Percentiles rank a stretch among this genome's conserved stretches.
These are phyloP conservation scores for Salvelinus namaycush DNA, from an alignment of 2,113 vertebrate species.

Conservation along the genomic window DNA sequence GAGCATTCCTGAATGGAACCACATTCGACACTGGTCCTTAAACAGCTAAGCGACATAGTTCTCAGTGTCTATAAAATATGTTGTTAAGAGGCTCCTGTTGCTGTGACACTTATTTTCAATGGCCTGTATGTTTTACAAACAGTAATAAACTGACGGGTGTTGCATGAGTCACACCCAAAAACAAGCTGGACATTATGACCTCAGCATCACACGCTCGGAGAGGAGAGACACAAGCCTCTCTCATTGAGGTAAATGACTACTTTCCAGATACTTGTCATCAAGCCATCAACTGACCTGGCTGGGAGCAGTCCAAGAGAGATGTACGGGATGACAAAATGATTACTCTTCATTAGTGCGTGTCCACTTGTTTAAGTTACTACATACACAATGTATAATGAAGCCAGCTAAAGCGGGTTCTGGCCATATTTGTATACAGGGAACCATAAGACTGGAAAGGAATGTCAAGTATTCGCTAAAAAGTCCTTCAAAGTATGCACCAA, in stretches of 20 bases:
- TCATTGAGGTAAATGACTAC: conserved; percentile 27
- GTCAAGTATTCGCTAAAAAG: conserved; percentile 53
- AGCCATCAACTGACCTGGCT: conserved; percentile 21
- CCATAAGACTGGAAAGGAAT: conserved; percentile 53
- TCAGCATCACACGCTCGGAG: conserved; percentile 56
- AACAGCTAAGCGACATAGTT: conserved; percentile 15
- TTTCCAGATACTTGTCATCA: conserved; percentile 22
- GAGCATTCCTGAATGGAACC: conserved; percentile 17
- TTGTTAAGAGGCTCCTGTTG: conserved; percentile 7
- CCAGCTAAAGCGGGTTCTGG: conserved; percentile 20
- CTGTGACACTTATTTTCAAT: conserved; percentile 22
- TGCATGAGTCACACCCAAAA: conserved; percentile 28
- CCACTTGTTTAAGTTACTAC: conserved; percentile 5
- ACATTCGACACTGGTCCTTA: background rate
- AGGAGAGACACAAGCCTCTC: conserved; percentile 39
- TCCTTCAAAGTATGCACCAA: conserved; percentile 39
- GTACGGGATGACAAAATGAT: conserved; percentile 32
- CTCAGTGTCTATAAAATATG: conserved; percentile 30
- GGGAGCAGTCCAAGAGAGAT: conserved; percentile 33
- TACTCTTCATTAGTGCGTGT: conserved; percentile 39
- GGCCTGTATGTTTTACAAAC: conserved; percentile 36
- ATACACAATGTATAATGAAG: conserved; percentile 7
- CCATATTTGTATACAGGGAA: conserved; percentile 51
- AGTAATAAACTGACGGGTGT: conserved; percentile 36
- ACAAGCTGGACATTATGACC: conserved; percentile 50